These are phyloP conservation scores for Perizoma affinitatum DNA, from an alignment of 2,888 invertebrate genomes.

Conservation along the genomic window DNA sequence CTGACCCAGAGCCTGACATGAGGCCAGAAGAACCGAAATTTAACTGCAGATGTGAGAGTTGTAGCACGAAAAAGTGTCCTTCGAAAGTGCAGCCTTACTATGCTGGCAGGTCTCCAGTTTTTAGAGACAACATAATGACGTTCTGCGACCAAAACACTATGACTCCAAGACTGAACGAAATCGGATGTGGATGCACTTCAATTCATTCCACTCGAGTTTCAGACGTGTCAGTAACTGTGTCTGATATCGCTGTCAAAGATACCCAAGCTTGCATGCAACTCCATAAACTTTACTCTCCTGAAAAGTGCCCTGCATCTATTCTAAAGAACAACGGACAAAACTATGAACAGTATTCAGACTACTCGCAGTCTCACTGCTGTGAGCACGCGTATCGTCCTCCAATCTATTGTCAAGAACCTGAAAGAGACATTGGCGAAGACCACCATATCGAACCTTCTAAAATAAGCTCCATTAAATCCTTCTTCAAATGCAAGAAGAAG, in stretches of 20 bases:
- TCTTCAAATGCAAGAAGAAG: slow-evolving; percentile 33
- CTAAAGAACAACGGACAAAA: slow-evolving; percentile 18
- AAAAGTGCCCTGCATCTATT: slow-evolving; percentile 25
- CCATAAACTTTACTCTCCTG: slow-evolving; percentile 19
- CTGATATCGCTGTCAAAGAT: slow-evolving; percentile 40
- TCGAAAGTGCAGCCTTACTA: slow-evolving; percentile 27
- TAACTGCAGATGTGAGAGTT: slow-evolving; percentile 51
- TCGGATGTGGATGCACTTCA: slow-evolving; percentile 45
- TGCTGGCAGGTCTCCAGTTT: slow-evolving; percentile 25
- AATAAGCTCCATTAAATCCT: slow-evolving; percentile 34
- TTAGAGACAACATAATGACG: slow-evolving; percentile 58
- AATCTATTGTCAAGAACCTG: slow-evolving; percentile 34
- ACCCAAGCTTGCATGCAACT: slow-evolving; percentile 26
- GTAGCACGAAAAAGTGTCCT: slow-evolving; percentile 43
- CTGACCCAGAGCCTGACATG: background rate
- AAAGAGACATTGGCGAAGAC: slow-evolving; percentile 38
- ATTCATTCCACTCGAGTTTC: slow-evolving; percentile 34
- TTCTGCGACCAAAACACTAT: slow-evolving; percentile 61
- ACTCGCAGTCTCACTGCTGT: slow-evolving; percentile 8
- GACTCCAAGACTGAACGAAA: slow-evolving; percentile 59
- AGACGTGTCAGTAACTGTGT: slow-evolving; percentile 38
- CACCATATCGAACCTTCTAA: slow-evolving; percentile 23
- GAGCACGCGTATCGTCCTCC: slow-evolving; percentile 2
- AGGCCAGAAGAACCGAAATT: slow-evolving; percentile 15
- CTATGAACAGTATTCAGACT: slow-evolving; percentile 4